Percentiles rank a stretch among this genome's conserved stretches.
Evolutionary conservation across 2,113 vertebrate genomes (phyloP).

Genomic region (Lethenteron reissneri): DNA sequence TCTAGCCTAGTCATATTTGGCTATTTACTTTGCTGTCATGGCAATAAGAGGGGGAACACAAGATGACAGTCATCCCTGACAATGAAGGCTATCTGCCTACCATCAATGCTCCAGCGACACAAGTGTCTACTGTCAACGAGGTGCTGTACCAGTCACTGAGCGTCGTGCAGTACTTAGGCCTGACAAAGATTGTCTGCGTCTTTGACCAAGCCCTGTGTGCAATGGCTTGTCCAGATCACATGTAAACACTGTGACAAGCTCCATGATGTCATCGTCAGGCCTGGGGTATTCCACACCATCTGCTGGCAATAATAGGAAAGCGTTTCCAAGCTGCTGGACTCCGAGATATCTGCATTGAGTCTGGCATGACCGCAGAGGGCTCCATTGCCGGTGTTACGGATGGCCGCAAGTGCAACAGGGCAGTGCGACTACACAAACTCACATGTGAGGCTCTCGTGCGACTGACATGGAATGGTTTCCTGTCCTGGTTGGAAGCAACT

Average conservation of each 20-base stretch:
- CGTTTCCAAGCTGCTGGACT: neutral
- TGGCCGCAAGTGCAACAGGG: constrained; percentile 3
- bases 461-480: neutral
- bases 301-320: neutral
- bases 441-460: too few species aligned
- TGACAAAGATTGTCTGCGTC: neutral
- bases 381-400: neutral
- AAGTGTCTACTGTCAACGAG: neutral
- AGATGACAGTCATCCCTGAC: neutral
- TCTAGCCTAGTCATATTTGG: too few species aligned
- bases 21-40: too few species aligned
- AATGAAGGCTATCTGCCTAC: neutral
- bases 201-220: constrained; percentile 6
- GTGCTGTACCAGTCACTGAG: constrained; percentile 1
- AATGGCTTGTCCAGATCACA: neutral
- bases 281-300: constrained; percentile 2
- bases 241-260: neutral
- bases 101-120: constrained; percentile 1
- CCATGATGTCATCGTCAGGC: neutral
- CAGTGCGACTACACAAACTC: constrained; percentile 2
- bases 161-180: neutral
- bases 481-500: neutral
- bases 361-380: neutral
- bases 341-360: neutral
- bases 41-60: too few species aligned